phyloP scores from a whole-genome alignment of 2,888 invertebrate genomes.

The Ennomos erosarius region DNA sequence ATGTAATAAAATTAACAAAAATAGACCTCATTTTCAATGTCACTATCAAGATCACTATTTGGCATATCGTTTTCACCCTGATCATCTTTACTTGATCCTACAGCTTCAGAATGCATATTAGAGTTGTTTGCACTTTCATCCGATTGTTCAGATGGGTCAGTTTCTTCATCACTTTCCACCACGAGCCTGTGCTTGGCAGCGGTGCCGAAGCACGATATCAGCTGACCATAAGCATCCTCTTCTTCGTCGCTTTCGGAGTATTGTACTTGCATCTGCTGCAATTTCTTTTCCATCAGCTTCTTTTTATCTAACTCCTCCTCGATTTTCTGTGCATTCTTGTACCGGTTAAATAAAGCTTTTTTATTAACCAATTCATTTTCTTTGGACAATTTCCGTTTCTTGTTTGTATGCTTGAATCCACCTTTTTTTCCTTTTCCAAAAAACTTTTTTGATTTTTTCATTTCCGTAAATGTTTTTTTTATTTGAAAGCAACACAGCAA shows the following conservation, averaged over 20 bases:
- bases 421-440: slow-evolving; percentile 59
- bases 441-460: slow-evolving; percentile 65
- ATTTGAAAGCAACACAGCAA: too few relatives aligned
- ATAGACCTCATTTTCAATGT: slow-evolving; percentile 42
- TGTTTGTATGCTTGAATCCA: slow-evolving; percentile 53
- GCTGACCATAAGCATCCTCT: slow-evolving; percentile 77
- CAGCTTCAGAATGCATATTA: slow-evolving; percentile 15
- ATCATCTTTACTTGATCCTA: background rate
- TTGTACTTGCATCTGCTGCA: slow-evolving; percentile 62
- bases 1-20: background rate
- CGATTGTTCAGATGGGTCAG: slow-evolving; percentile 30
- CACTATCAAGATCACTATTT: slow-evolving; percentile 39
- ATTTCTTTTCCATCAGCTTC: slow-evolving; percentile 64
- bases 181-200: slow-evolving; percentile 44
- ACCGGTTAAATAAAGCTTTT: slow-evolving; percentile 78
- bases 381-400: slow-evolving; percentile 56
- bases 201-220: slow-evolving; percentile 80
- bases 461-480: slow-evolving; percentile 38
- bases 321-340: slow-evolving; percentile 76
- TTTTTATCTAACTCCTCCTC: slow-evolving; percentile 79
- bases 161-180: slow-evolving; percentile 62
- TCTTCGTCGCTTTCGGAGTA: slow-evolving; percentile 83
- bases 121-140: slow-evolving; percentile 20
- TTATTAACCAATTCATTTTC: slow-evolving; percentile 65
- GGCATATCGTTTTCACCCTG: slow-evolving; percentile 14